Evolutionary conservation across 2,888 invertebrate genomes (phyloP).

Genomic region (Agonopterix subpropinquella): DNA sequence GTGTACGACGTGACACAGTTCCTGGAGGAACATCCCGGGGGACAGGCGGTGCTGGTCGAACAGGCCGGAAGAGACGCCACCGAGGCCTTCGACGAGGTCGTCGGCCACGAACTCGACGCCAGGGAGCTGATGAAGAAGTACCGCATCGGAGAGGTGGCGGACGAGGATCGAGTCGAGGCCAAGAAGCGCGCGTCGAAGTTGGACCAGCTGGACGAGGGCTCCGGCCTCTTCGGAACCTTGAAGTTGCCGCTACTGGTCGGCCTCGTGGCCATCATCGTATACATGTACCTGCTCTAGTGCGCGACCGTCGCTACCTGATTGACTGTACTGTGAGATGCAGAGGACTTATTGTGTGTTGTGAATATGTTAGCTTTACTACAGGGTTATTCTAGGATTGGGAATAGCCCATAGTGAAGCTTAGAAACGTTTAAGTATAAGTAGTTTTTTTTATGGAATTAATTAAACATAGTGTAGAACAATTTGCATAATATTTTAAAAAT

Average conservation of each 20-base stretch:
- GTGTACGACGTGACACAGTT: conserved; percentile 58
- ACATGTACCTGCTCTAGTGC: conserved; percentile 75
- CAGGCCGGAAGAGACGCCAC: conserved; percentile 92
- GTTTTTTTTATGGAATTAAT: no score
- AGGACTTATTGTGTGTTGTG: no score
- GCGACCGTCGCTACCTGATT: not conserved
- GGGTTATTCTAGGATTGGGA: no score
- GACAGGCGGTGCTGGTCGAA: conserved; percentile 93
- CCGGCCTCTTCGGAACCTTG: conserved; percentile 72
- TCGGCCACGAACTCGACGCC: conserved; percentile 98
- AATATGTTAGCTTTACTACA: no score
- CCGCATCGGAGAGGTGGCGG: conserved; percentile 87
- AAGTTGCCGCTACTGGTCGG: conserved; percentile 79
- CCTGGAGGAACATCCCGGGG: conserved; percentile 90
- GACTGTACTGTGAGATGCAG: no score
- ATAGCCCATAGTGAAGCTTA: no score
- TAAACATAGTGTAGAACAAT: no score
- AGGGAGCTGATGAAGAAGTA: conserved; percentile 93
- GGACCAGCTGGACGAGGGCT: conserved; percentile 21
- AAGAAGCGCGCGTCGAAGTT: conserved; percentile 27
- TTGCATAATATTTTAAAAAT: no score
- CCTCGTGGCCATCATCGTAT: conserved; percentile 77
- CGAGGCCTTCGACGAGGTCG: conserved; percentile 95
- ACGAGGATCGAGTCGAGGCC: conserved; percentile 69
- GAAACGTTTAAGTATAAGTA: no score